Conservation (phyloP, 1,140 invertebrate species). For the Hylyphantes graminicola region DNA sequence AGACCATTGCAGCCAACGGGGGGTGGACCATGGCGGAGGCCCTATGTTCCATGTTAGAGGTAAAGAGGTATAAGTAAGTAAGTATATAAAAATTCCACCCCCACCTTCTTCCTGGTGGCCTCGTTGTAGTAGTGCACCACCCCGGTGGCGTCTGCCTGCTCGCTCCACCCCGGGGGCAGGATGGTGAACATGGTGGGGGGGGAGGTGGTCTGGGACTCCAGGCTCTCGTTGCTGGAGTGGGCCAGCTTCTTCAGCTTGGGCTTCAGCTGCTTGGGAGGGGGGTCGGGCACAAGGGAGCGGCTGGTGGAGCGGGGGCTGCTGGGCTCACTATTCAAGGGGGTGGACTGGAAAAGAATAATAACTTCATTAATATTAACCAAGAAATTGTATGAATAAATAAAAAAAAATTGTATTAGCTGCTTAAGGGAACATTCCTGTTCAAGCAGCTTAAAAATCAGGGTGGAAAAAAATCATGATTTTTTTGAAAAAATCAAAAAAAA, state of each 20-base stretch:
- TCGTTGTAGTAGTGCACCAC: constrained; percentile 66
- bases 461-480: no score
- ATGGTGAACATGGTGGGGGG: constrained; percentile 56
- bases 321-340: constrained; percentile 45
- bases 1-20: no score
- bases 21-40: no score
- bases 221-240: constrained; percentile 54
- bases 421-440: no score
- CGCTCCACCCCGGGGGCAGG: constrained; percentile 65
- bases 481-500: no score
- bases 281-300: constrained; percentile 54
- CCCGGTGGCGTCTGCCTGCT: constrained; percentile 64
- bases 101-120: constrained; percentile 66
- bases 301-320: constrained; percentile 38
- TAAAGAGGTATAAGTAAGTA: no score
- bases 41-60: no score
- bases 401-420: no score
- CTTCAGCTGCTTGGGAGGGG: constrained; percentile 63
- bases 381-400: no score
- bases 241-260: constrained; percentile 62
- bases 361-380: background rate
- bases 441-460: no score
- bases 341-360: constrained; percentile 28
- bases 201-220: constrained; percentile 24
- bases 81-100: no score